Conservation (phyloP, 2,888 invertebrate genomes). For the Tupiocoris notatus region DNA sequence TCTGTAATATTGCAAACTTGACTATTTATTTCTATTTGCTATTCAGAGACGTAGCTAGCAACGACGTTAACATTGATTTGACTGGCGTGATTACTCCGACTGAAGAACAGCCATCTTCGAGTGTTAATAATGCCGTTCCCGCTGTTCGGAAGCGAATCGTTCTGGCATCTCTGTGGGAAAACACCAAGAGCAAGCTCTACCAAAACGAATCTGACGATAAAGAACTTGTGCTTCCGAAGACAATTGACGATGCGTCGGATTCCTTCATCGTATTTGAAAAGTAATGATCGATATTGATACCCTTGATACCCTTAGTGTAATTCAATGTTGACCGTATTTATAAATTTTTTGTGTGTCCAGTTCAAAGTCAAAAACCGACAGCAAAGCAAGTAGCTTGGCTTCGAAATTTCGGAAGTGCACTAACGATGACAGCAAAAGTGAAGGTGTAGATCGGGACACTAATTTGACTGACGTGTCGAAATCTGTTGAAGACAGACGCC, state of each 20-base stretch:
- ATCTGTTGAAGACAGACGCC: neutral
- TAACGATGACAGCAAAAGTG: neutral
- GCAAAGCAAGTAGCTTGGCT: neutral
- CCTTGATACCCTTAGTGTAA: neutral
- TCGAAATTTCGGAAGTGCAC: neutral
- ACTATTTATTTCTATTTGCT: neutral
- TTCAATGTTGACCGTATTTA: neutral
- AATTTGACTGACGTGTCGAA: constrained; percentile 34
- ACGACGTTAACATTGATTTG: constrained; percentile 41
- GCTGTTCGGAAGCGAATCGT: constrained; percentile 38
- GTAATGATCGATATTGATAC: constrained; percentile 48
- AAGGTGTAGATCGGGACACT: constrained; percentile 16
- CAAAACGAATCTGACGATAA: constrained; percentile 26
- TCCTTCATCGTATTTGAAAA: constrained; percentile 59
- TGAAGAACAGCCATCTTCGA: constrained; percentile 28
- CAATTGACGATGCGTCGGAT: constrained; percentile 52
- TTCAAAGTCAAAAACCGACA: constrained; percentile 24
- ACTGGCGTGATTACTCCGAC: constrained; percentile 48
- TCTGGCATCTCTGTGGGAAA: constrained; percentile 45
- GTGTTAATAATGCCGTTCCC: neutral
- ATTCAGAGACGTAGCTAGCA: neutral
- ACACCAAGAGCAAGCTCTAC: constrained; percentile 44
- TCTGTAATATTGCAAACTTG: neutral
- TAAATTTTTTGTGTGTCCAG: neutral
- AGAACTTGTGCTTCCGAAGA: constrained; percentile 20